phyloP scores from a whole-genome alignment of 2,888 invertebrate genomes.

The Cheilosia variabilis region DNA sequence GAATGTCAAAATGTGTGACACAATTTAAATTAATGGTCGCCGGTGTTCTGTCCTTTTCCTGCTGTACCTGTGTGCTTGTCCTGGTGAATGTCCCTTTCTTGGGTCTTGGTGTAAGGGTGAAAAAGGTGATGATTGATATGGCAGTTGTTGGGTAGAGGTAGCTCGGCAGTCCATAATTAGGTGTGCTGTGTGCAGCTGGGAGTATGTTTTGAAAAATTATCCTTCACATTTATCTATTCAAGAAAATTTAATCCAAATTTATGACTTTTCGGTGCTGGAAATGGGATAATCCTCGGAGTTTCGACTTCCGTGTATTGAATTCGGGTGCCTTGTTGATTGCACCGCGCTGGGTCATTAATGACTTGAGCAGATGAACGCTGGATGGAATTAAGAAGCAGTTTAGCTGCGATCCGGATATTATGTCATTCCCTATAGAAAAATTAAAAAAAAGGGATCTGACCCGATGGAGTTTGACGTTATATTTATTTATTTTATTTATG shows the following conservation, averaged over 20 bases:
- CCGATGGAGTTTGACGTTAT: no score
- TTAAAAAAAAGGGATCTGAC: not conserved
- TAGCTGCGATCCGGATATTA: not conserved
- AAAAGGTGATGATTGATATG: conserved; percentile 70
- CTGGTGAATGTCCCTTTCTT: conserved; percentile 43
- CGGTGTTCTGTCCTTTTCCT: conserved; percentile 30
- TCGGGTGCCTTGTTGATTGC: conserved; percentile 6
- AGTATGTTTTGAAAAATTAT: conserved; percentile 28
- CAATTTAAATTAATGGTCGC: conserved; percentile 70
- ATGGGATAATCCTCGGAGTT: conserved; percentile 63
- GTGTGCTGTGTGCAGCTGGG: conserved; percentile 69
- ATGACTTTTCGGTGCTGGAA: conserved; percentile 63
- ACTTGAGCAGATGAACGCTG: conserved; percentile 25
- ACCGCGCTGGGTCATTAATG: conserved; percentile 25
- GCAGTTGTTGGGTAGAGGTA: conserved; percentile 26
- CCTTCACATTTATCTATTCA: conserved; percentile 10
- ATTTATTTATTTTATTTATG: no score
- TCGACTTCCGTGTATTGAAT: conserved; percentile 62
- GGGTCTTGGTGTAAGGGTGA: conserved; percentile 28
- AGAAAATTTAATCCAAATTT: conserved; percentile 67
- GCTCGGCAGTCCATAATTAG: conserved; percentile 44
- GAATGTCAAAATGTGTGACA: conserved; percentile 66
- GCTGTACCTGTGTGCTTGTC: conserved; percentile 28
- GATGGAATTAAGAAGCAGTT: conserved; percentile 2
- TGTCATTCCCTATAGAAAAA: not conserved